These are phyloP conservation scores for Drosophila yooni DNA, from an alignment of 2,888 invertebrate genomes.

Conservation along the genomic window DNA sequence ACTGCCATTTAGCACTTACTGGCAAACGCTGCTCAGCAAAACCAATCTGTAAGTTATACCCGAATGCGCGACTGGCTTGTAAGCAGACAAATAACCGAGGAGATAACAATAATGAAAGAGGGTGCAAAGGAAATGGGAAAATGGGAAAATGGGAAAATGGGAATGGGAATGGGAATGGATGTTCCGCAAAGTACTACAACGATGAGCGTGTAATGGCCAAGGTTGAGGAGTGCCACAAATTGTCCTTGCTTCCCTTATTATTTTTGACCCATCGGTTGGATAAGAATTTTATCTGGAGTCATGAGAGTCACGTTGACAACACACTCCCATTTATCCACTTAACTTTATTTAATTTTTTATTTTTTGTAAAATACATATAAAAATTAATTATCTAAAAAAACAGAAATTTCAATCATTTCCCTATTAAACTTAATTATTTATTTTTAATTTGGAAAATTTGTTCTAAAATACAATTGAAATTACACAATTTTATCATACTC, in stretches of 20 bases:
- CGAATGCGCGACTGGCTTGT: constrained; percentile 10
- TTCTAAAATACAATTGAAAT: neutral
- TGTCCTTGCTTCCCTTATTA: neutral
- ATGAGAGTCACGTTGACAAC: neutral
- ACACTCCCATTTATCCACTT: neutral
- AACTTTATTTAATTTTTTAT: neutral
- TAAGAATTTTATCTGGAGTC: neutral
- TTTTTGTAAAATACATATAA: neutral
- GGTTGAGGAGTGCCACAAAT: constrained; percentile 15
- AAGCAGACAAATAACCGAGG: constrained; percentile 14
- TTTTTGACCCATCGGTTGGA: constrained; percentile 2
- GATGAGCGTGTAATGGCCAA: neutral
- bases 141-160: neutral
- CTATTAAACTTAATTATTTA: neutral
- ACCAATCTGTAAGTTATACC: constrained; percentile 17
- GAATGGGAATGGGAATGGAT: neutral
- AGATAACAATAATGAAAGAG: constrained; percentile 15
- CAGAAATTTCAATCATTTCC: no score
- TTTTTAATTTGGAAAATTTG: neutral
- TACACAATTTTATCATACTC: no score
- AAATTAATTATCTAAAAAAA: neutral
- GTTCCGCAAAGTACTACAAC: constrained; percentile 8
- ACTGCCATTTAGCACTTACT: constrained; percentile 18
- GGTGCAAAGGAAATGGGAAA: constrained; percentile 2
- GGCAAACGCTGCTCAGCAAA: neutral